These are phyloP conservation scores for Horisme vitalbata DNA, from an alignment of 2,888 invertebrate species.

Conservation along the genomic window DNA sequence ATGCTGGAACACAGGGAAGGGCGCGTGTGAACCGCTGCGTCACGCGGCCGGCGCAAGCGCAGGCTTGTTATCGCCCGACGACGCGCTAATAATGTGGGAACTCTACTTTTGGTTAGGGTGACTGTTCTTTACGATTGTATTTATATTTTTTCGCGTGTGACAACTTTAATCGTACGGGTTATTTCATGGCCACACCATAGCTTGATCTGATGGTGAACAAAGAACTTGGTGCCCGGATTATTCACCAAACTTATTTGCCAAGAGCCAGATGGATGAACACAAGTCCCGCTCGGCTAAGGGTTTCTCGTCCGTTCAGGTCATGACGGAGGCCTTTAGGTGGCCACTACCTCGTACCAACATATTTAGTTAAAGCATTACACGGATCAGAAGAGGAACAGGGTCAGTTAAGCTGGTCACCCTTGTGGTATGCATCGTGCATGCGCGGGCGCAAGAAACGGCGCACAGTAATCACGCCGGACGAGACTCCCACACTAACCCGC, in stretches of 20 bases:
- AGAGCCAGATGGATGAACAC: too few species aligned
- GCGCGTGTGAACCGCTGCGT: conserved; percentile 58
- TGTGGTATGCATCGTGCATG: conserved; percentile 1
- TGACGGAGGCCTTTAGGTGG: too few species aligned
- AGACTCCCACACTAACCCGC: not conserved
- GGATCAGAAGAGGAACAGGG: not conserved
- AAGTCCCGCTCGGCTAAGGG: too few species aligned
- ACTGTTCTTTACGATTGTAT: not conserved
- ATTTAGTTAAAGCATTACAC: too few species aligned
- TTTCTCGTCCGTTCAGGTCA: too few species aligned
- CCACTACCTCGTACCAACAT: too few species aligned
- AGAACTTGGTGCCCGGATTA: too few species aligned
- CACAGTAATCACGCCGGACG: conserved; percentile 8
- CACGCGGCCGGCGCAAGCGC: conserved; percentile 22
- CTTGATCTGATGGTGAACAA: too few species aligned
- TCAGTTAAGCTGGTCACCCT: conserved; percentile 15
- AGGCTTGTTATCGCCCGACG: conserved; percentile 15
- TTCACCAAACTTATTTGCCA: too few species aligned
- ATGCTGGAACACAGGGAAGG: conserved; percentile 18
- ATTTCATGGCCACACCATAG: too few species aligned
- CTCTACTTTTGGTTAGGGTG: conserved; percentile 10
- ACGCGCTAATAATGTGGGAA: conserved; percentile 27
- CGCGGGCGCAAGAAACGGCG: conserved; percentile 18
- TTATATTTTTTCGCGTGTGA: not conserved
- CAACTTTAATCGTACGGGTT: too few species aligned